These are phyloP conservation scores for Neoseiulus cucumeris DNA, from an alignment of 1,140 invertebrate species.

Conservation along the genomic window DNA sequence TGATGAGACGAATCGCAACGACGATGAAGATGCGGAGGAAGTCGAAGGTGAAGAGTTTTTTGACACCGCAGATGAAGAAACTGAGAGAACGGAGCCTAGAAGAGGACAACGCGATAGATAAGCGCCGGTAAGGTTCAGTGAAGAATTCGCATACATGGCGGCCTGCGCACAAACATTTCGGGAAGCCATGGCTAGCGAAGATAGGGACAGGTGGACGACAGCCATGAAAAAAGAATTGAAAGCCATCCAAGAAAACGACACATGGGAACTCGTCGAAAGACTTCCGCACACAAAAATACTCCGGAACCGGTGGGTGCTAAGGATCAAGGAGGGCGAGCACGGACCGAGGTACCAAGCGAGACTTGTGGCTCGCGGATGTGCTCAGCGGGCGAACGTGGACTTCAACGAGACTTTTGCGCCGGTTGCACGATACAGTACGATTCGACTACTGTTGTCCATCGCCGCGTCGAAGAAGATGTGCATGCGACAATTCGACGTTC, in stretches of 20 bases:
- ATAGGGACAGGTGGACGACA: not conserved
- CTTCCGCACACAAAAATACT: not conserved
- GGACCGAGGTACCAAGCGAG: not conserved
- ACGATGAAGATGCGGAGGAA: too few species aligned
- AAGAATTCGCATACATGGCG: too few species aligned
- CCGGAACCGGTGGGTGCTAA: not conserved
- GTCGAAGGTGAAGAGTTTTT: too few species aligned
- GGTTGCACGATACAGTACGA: conserved; percentile 22
- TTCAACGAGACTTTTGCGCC: not conserved
- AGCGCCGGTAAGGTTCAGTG: too few species aligned
- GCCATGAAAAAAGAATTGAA: not conserved
- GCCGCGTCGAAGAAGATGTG: conserved; percentile 13
- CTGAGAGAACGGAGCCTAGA: too few species aligned
- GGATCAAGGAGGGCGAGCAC: not conserved
- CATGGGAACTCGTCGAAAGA: not conserved
- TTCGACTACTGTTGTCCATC: conserved; percentile 17
- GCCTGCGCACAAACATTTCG: too few species aligned
- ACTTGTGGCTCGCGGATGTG: not conserved
- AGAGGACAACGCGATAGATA: too few species aligned
- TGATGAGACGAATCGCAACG: too few species aligned
- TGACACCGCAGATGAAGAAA: too few species aligned
- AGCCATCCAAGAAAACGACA: not conserved
- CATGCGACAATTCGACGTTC: conserved; percentile 11
- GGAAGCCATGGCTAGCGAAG: too few species aligned
- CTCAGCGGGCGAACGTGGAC: not conserved